phyloP scores from a whole-genome alignment of 2,888 invertebrate species.

The Leptura quadrifasciata region DNA sequence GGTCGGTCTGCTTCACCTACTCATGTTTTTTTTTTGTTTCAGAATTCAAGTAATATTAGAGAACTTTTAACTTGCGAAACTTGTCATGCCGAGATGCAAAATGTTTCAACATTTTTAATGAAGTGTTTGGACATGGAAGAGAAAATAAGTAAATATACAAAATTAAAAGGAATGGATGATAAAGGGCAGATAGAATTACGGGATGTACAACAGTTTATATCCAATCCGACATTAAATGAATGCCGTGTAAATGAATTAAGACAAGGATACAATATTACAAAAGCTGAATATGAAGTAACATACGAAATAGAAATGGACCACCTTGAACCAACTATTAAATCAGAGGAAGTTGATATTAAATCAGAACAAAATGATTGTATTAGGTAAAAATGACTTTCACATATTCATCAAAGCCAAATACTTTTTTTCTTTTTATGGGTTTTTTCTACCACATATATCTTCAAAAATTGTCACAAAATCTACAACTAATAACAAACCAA shows the following conservation, averaged over 20 bases:
- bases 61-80: not conserved
- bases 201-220: not conserved
- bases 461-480: no score
- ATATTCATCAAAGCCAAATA: no score
- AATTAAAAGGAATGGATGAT: not conserved
- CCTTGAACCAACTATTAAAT: not conserved
- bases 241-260: not conserved
- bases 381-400: not conserved
- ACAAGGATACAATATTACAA: not conserved
- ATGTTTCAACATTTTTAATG: not conserved
- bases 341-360: not conserved
- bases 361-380: not conserved
- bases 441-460: no score
- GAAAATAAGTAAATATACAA: no score
- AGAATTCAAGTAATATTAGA: not conserved
- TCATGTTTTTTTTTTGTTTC: not conserved
- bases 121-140: no score
- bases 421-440: no score
- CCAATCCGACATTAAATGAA: not conserved
- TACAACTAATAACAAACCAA: no score
- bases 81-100: not conserved
- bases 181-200: not conserved
- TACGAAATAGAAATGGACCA: not conserved
- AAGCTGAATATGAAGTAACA: not conserved
- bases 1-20: no score